phyloP scores from a whole-genome alignment of 2,888 invertebrate genomes.

The Byasa hedistus region DNA sequence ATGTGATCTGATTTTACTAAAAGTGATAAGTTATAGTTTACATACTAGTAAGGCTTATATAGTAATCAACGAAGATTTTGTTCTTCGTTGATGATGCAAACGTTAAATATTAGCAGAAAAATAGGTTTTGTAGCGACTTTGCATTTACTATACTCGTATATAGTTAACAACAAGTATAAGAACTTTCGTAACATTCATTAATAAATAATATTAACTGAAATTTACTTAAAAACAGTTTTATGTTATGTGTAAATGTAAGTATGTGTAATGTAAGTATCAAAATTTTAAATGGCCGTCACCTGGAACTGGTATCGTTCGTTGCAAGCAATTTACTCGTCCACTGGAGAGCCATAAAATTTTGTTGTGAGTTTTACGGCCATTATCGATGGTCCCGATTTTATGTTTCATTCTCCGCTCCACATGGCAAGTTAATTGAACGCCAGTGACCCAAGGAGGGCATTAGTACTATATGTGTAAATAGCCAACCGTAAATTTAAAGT shows the following conservation, averaged over 20 bases:
- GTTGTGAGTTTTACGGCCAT: conserved; percentile 57
- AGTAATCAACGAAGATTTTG: too few species aligned
- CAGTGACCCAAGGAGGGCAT: conserved; percentile 60
- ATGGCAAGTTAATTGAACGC: conserved; percentile 68
- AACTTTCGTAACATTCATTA: too few species aligned
- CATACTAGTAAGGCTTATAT: too few species aligned
- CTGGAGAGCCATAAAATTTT: conserved; percentile 50
- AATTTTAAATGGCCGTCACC: conserved; percentile 1
- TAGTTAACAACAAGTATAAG: too few species aligned
- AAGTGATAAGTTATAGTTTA: too few species aligned
- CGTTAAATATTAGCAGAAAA: too few species aligned
- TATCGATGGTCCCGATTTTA: conserved; percentile 62
- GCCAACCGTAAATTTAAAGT: conserved; percentile 30
- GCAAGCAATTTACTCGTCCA: conserved; percentile 18
- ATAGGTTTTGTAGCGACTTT: too few species aligned
- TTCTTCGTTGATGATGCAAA: too few species aligned
- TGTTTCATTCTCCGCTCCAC: conserved; percentile 67
- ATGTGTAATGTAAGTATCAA: background rate
- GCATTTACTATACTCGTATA: too few species aligned
- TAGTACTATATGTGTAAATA: conserved; percentile 49
- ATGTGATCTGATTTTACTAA: too few species aligned
- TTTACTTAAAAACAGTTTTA: background rate
- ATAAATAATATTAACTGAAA: background rate
- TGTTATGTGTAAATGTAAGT: background rate
- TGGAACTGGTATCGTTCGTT: conserved; percentile 1